Conservation (phyloP, 2,113 vertebrate species). For the Gorsachius goisagi region DNA sequence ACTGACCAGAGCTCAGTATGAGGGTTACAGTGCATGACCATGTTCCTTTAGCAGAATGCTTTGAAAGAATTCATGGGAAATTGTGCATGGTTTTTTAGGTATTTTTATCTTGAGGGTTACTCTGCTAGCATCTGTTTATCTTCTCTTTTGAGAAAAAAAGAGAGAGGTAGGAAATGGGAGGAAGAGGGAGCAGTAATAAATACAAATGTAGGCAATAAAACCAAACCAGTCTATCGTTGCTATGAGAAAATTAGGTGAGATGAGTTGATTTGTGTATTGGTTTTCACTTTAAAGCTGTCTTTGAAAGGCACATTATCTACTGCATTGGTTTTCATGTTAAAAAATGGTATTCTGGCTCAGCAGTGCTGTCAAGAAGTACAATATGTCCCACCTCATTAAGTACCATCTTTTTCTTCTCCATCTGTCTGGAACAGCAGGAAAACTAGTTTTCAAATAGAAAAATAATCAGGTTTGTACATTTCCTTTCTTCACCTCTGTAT, state of each 20-base stretch:
- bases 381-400: conserved; percentile 49
- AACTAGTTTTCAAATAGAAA: conserved; percentile 40
- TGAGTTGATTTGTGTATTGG: not conserved
- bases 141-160: not conserved
- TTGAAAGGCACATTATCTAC: conserved; percentile 23
- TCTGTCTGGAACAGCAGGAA: conserved; percentile 45
- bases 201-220: not conserved
- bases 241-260: conserved; percentile 1
- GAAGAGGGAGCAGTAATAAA: not conserved
- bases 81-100: not conserved
- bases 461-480: conserved; percentile 6
- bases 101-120: not conserved
- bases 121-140: not conserved
- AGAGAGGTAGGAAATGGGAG: not conserved
- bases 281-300: conserved; percentile 13
- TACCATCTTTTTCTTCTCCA: conserved; percentile 9
- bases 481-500: not conserved
- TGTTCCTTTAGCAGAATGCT: not conserved
- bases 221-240: not conserved
- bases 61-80: not conserved
- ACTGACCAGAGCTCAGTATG: not conserved
- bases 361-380: conserved; percentile 36
- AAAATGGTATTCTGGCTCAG: conserved; percentile 22
- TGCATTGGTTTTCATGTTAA: conserved; percentile 18
- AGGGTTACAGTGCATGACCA: not conserved